Evolutionary conservation across 1,140 invertebrate genomes (phyloP).

Genomic region (Habropoda laboriosa): DNA sequence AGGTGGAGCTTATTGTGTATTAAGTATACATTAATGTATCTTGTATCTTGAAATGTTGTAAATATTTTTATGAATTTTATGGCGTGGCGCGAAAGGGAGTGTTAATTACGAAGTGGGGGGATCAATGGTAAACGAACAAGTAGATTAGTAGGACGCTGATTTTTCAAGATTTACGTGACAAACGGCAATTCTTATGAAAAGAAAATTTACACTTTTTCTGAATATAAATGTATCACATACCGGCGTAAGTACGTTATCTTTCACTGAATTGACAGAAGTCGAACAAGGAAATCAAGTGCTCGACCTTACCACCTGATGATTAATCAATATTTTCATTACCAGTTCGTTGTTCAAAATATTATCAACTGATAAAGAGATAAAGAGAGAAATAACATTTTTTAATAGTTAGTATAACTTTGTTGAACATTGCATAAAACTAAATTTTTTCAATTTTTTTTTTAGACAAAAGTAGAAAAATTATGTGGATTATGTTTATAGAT

Average conservation of each 20-base stretch:
- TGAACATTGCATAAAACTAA: no score
- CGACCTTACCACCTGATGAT: no score
- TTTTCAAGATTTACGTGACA: slow-evolving; percentile 12
- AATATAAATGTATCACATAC: neutral
- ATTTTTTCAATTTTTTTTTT: no score
- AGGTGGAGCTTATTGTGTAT: neutral
- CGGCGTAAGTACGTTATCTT: neutral
- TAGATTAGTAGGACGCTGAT: slow-evolving; percentile 27
- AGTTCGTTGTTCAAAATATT: no score
- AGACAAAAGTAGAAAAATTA: no score
- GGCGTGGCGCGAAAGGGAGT: neutral
- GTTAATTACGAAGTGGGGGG: neutral
- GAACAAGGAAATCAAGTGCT: neutral
- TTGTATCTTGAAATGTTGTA: neutral
- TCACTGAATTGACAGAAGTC: neutral
- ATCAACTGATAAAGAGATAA: no score
- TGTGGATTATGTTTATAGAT: no score
- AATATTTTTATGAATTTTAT: neutral
- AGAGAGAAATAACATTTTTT: no score
- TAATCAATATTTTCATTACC: no score
- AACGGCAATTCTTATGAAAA: neutral
- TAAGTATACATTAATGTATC: neutral
- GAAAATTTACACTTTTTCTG: neutral
- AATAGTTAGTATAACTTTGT: no score
- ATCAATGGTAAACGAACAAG: slow-evolving; percentile 14